Evolutionary conservation across 2,888 invertebrate species (phyloP), one percentile per base, ranked within the genome.

Genomic region (Camponotus fellah): DNA sequence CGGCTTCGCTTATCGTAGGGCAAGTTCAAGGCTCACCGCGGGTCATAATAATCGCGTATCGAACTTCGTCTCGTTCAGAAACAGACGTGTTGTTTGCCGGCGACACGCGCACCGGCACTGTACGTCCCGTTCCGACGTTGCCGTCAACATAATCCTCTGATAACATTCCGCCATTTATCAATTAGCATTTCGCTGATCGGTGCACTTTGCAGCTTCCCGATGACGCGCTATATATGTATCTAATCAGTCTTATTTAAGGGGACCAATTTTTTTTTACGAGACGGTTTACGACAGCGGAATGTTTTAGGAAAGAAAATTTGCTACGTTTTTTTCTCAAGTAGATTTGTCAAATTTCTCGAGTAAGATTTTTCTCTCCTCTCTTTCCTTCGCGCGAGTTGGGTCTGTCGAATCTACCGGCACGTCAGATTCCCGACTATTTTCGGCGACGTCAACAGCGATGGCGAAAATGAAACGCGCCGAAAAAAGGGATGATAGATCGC

Each of bases 11-110:
- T 94, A 94, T 93, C 94, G 92, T 93, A 92, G 94, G 92, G 92
- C 94, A 94, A 94, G 94, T 94, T 94, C 94, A 94, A 94, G 94
- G 94, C 93, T 93, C 92, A 92, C 91, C 91, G 91, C 92, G 94
- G 94, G 93, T 94, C 94, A 92, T 92, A 93, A 93, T 92, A 94
- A 94, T 93, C 94, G 91, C 92, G 89, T 92, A 92, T 94, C 92
- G 93, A 93, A 92, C 93, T 91, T 90, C 91, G 87, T 34, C 88
- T 86, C 89, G 87, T 88, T 89, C 87, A 86, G 92, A 92, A 93
- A 92, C 92, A 91, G 92, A 91, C 91, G 91, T 90, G 90, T 92
- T 92, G 91, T 92, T 92, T 91, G 89, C 90, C 85, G 87, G n/a
- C 86, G 91, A 92, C 91, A 89, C 82, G 72, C 80, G 60, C 85